Percentiles rank a stretch among this genome's conserved stretches.
phyloP scores from a whole-genome alignment of 2,113 vertebrate genomes.

The Pseudonaja textilis region DNA sequence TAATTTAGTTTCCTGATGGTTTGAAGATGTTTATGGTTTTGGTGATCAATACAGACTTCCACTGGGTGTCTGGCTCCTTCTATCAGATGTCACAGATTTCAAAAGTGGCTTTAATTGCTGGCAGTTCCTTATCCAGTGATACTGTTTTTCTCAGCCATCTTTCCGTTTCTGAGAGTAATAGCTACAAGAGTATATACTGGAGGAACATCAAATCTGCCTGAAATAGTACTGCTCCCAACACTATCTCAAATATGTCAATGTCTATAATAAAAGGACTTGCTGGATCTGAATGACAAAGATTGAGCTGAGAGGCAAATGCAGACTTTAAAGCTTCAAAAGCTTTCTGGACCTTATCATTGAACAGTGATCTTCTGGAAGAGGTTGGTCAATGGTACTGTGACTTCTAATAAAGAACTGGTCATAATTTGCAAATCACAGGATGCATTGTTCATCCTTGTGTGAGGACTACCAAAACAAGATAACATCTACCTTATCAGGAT shows the following conservation, averaged over 20 bases:
- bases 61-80: background rate
- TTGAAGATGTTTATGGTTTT: background rate
- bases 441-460: background rate
- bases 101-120: background rate
- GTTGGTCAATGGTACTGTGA: background rate
- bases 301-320: background rate
- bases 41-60: background rate
- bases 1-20: background rate
- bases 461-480: background rate
- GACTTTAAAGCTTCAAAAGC: background rate
- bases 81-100: background rate
- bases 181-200: background rate
- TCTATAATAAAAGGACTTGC: background rate
- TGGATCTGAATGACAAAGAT: background rate
- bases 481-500: background rate
- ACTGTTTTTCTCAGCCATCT: background rate
- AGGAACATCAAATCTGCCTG: background rate
- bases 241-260: background rate
- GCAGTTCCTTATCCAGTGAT: background rate
- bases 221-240: background rate
- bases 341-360: background rate
- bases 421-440: background rate
- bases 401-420: background rate
- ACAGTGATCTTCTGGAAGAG: background rate
- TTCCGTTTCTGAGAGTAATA: background rate